phyloP scores from a whole-genome alignment of 2,797 vertebrate genomes.

The Microctenopoma stevenorrisi region DNA sequence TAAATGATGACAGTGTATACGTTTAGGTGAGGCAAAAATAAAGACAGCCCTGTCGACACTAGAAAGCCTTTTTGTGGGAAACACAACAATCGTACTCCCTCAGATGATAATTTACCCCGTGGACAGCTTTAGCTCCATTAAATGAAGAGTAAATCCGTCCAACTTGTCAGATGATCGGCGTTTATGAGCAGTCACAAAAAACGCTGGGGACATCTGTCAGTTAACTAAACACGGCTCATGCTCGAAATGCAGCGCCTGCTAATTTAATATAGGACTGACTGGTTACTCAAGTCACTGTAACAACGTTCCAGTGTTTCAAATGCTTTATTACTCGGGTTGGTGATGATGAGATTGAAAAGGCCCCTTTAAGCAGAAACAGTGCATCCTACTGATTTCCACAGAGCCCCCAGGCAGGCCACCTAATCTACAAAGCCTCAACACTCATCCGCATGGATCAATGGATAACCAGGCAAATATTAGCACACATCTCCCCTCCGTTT shows the following conservation, averaged over 20 bases:
- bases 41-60: slow-evolving; percentile 40
- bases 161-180: slow-evolving; percentile 66
- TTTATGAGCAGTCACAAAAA: slow-evolving; percentile 61
- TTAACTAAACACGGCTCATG: slow-evolving; percentile 26
- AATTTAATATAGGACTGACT: slow-evolving; percentile 33
- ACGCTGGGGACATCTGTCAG: slow-evolving; percentile 47
- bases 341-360: slow-evolving; percentile 40
- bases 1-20: slow-evolving; percentile 25
- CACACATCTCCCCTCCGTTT: slow-evolving; percentile 48
- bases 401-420: slow-evolving; percentile 60
- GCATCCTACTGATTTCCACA: slow-evolving; percentile 61
- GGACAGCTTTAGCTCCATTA: slow-evolving; percentile 63
- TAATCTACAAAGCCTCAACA: slow-evolving; percentile 70
- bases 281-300: slow-evolving; percentile 27
- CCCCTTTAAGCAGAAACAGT: slow-evolving; percentile 32
- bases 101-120: slow-evolving; percentile 61
- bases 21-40: slow-evolving; percentile 19
- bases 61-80: slow-evolving; percentile 46
- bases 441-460: slow-evolving; percentile 73
- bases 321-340: slow-evolving; percentile 37
- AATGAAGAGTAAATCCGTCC: slow-evolving; percentile 54
- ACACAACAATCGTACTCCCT: slow-evolving; percentile 59
- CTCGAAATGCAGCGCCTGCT: slow-evolving; percentile 31
- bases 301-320: slow-evolving; percentile 55
- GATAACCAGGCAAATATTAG: slow-evolving; percentile 76